Conservation (phyloP, 2,797 vertebrate species). For the Pseudochirops cupreus region DNA sequence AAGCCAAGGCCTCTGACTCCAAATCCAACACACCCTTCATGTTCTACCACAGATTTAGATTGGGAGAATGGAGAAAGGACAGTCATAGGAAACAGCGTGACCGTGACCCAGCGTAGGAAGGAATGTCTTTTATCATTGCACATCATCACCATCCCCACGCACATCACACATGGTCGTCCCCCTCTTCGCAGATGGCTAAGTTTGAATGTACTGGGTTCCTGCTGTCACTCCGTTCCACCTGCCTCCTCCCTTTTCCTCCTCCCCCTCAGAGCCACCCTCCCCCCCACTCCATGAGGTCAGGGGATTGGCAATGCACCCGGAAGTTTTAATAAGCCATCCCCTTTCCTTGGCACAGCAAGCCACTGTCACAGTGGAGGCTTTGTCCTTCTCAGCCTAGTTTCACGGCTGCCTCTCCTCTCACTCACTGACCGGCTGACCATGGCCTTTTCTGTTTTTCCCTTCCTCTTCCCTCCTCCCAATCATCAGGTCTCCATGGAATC, state of each 20-base stretch:
- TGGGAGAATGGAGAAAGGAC: neutral
- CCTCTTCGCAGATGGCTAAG: slow-evolving; percentile 37
- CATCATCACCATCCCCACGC: neutral
- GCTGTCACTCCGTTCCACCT: slow-evolving; percentile 16
- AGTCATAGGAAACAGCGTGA: slow-evolving; percentile 24
- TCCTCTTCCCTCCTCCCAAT: slow-evolving; percentile 40
- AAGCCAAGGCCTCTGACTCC: neutral
- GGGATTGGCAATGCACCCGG: slow-evolving; percentile 62
- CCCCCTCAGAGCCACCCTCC: slow-evolving; percentile 52
- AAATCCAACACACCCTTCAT: neutral
- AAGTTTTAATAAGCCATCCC: slow-evolving; percentile 70
- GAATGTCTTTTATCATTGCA: neutral
- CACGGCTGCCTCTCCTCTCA: slow-evolving; percentile 52
- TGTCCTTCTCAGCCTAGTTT: slow-evolving; percentile 72
- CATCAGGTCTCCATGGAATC: slow-evolving; percentile 33
- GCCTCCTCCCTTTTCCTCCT: slow-evolving; percentile 21
- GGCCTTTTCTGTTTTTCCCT: slow-evolving; percentile 50
- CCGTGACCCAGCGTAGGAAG: neutral
- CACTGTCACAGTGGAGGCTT: slow-evolving; percentile 73
- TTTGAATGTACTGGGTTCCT: slow-evolving; percentile 40
- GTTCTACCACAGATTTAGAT: neutral
- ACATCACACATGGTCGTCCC: slow-evolving; percentile 1
- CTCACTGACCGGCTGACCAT: slow-evolving; percentile 64
- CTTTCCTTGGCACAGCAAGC: slow-evolving; percentile 66
- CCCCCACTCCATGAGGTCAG: slow-evolving; percentile 19